Percentiles rank a stretch among this genome's conserved stretches.
These are phyloP conservation scores for Cyprinodon tularosa DNA, from an alignment of 2,113 vertebrate species.

Conservation along the genomic window DNA sequence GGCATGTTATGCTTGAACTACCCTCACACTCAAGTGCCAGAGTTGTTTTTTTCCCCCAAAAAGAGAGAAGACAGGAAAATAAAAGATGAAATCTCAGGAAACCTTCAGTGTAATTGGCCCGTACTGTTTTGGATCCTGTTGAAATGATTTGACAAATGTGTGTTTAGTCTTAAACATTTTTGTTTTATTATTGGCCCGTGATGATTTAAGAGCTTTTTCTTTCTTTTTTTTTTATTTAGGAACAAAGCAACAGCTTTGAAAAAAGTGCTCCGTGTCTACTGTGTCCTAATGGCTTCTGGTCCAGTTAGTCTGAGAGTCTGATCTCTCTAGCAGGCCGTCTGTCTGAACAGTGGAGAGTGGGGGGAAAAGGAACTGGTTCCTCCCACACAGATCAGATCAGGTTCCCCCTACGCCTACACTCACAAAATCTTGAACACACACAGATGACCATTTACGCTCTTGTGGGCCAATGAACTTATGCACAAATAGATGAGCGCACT, in stretches of 20 bases:
- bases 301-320: slow-evolving; percentile 77
- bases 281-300: slow-evolving; percentile 77
- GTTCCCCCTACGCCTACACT: slow-evolving; percentile 74
- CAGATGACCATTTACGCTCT: slow-evolving; percentile 52
- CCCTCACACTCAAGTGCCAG: slow-evolving; percentile 35
- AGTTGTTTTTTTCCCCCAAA: slow-evolving; percentile 24
- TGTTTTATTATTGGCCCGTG: slow-evolving; percentile 51
- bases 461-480: slow-evolving; percentile 54
- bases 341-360: slow-evolving; percentile 55
- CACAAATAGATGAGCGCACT: slow-evolving; percentile 53
- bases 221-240: slow-evolving; percentile 49
- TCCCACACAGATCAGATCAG: slow-evolving; percentile 77
- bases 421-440: slow-evolving; percentile 54
- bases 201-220: slow-evolving; percentile 53
- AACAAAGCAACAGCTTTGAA: slow-evolving; percentile 60
- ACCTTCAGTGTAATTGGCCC: slow-evolving; percentile 50
- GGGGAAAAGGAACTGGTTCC: slow-evolving; percentile 56
- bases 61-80: slow-evolving; percentile 33
- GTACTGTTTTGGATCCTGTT: slow-evolving; percentile 44
- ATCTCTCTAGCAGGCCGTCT: slow-evolving; percentile 77
- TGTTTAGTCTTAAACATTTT: slow-evolving; percentile 58
- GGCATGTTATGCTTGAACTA: slow-evolving; percentile 41
- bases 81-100: slow-evolving; percentile 52
- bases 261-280: slow-evolving; percentile 64
- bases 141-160: slow-evolving; percentile 50